phyloP scores from a whole-genome alignment of 1,140 invertebrate genomes.

The Mamestra configurata region DNA sequence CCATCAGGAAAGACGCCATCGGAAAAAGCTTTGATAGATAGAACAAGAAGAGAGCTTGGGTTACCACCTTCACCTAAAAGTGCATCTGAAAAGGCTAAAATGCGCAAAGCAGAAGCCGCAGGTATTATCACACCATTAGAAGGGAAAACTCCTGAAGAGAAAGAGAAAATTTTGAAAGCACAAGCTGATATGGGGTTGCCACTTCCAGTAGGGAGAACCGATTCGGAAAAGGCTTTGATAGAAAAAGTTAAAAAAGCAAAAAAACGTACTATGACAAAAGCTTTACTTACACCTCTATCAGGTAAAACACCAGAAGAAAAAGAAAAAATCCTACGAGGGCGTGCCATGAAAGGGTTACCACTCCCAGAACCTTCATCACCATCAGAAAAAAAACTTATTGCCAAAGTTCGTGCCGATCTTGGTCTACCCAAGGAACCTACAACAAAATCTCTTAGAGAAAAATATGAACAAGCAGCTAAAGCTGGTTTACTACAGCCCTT shows the following conservation, averaged over 20 bases:
- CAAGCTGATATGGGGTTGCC: constrained; percentile 51
- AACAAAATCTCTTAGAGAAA: constrained; percentile 52
- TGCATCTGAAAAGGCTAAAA: background rate
- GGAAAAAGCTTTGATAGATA: constrained; percentile 59
- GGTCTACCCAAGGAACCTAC: constrained; percentile 60
- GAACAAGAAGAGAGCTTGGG: constrained; percentile 51
- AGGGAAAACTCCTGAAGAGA: background rate
- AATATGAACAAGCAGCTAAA: constrained; percentile 55
- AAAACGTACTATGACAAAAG: too few relatives aligned
- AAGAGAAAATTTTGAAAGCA: constrained; percentile 44
- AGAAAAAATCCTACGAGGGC: constrained; percentile 57
- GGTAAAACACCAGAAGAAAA: constrained; percentile 60
- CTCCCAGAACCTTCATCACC: constrained; percentile 50
- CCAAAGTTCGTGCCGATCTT: constrained; percentile 56
- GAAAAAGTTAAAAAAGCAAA: background rate
- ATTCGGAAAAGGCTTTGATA: constrained; percentile 49
- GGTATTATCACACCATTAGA: background rate
- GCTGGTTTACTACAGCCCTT: constrained; percentile 56
- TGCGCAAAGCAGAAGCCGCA: background rate
- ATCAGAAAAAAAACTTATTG: constrained; percentile 56
- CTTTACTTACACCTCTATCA: constrained; percentile 49
- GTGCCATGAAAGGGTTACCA: constrained; percentile 52
- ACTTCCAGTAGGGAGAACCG: constrained; percentile 51
- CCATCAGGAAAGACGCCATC: constrained; percentile 57
- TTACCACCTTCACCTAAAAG: background rate